Evolutionary conservation across 2,797 vertebrate genomes (phyloP).

Genomic region (Hipposideros larvatus): DNA sequence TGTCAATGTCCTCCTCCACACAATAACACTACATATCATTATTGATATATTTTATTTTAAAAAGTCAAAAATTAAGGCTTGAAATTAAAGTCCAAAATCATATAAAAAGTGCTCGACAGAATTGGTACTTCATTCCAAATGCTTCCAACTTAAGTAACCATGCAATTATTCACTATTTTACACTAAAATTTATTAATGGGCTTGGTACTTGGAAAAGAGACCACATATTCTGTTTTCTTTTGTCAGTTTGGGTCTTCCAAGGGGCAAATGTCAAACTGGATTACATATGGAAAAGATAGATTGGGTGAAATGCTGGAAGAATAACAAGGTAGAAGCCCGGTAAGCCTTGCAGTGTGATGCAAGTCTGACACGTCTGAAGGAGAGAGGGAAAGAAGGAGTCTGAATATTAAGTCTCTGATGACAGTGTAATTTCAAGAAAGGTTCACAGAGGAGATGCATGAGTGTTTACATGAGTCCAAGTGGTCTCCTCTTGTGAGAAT

Average conservation of each 20-base stretch:
- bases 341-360: neutral
- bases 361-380: neutral
- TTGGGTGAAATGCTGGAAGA: neutral
- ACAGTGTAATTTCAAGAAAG: neutral
- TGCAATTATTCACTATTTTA: neutral
- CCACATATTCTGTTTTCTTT: neutral
- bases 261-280: neutral
- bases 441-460: neutral
- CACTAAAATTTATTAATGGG: neutral
- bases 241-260: neutral
- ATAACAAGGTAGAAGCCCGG: neutral
- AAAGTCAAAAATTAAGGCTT: conserved; percentile 6
- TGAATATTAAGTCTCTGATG: neutral
- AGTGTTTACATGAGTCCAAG: neutral
- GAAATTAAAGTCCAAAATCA: neutral
- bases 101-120: neutral
- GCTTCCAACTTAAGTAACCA: neutral
- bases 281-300: neutral
- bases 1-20: neutral
- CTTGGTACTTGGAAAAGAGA: neutral
- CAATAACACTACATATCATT: neutral
- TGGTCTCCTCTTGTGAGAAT: neutral
- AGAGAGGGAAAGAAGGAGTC: neutral
- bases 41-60: conserved; percentile 48
- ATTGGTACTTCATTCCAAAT: neutral